These are phyloP conservation scores for Delphinapterus leucas DNA, from an alignment of 2,113 vertebrate species.

Conservation along the genomic window DNA sequence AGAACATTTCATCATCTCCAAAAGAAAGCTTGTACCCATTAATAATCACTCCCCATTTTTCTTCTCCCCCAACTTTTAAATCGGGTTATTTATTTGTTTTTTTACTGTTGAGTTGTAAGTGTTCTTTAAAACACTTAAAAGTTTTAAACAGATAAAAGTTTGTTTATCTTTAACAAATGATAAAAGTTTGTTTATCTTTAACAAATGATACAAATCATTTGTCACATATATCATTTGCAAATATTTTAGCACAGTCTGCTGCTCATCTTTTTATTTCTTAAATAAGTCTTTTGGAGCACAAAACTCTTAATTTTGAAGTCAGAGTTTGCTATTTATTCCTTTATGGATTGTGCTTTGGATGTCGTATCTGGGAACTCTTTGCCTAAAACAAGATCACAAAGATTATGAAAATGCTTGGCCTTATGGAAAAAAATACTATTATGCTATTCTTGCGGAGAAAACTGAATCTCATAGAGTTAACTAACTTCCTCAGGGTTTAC, in stretches of 20 bases:
- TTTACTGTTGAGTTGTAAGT: neutral
- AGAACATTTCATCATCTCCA: neutral
- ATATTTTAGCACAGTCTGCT: neutral
- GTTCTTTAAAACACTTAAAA: neutral
- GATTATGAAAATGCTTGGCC: constrained; percentile 24
- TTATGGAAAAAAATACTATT: constrained; percentile 27
- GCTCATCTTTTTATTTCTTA: neutral
- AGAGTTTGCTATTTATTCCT: neutral
- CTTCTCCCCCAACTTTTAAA: neutral
- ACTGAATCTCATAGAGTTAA: constrained; percentile 67
- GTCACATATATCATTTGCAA: neutral
- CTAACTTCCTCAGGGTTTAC: constrained; percentile 54
- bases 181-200: no score
- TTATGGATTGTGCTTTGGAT: neutral
- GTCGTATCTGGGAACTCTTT: neutral
- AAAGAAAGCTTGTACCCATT: neutral
- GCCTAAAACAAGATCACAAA: constrained; percentile 34
- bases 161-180: no score
- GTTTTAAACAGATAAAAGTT: no score
- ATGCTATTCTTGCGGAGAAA: constrained; percentile 40
- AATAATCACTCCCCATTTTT: neutral
- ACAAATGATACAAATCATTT: neutral
- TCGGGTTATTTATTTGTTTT: neutral
- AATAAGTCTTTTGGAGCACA: neutral
- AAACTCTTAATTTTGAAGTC: neutral